Evolutionary conservation across 1,140 invertebrate genomes (phyloP).

Genomic region (Scaptomyza pallida): DNA sequence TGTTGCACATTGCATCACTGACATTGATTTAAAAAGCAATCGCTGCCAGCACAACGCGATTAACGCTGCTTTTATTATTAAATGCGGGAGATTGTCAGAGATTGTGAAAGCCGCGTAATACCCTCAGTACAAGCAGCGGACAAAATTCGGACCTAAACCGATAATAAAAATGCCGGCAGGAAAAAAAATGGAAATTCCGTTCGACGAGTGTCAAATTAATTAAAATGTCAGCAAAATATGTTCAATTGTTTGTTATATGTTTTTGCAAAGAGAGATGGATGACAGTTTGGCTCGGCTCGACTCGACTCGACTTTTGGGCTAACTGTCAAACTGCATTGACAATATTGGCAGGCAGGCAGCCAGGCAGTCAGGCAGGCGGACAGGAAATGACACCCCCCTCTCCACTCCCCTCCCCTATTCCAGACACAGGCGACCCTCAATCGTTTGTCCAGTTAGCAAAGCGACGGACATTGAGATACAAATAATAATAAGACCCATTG

Average conservation of each 20-base stretch:
- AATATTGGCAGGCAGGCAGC: constrained; percentile 49
- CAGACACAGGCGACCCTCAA: constrained; percentile 8
- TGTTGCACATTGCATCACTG: not conserved
- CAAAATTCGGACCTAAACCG: constrained; percentile 2
- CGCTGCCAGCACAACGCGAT: constrained; percentile 3
- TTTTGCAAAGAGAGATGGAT: constrained; percentile 57
- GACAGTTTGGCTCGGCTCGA: constrained; percentile 23
- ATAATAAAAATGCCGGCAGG: constrained; percentile 18
- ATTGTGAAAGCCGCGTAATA: constrained; percentile 56
- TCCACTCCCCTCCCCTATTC: constrained; percentile 28
- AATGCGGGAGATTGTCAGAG: constrained; percentile 48
- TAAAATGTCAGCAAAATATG: constrained; percentile 84
- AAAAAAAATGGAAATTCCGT: constrained; percentile 35
- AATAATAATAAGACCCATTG: constrained; percentile 45
- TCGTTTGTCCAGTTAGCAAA: constrained; percentile 5
- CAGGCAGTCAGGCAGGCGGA: constrained; percentile 19
- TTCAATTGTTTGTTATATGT: constrained; percentile 66
- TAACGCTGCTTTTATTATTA: constrained; percentile 48
- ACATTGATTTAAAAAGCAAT: constrained; percentile 36
- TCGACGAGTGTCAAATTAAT: constrained; percentile 80
- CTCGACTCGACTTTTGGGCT: constrained; percentile 23
- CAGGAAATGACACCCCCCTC: constrained; percentile 15
- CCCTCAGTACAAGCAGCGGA: constrained; percentile 25
- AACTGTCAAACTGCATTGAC: constrained; percentile 71
- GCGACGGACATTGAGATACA: constrained; percentile 5